Percentiles rank a stretch among this genome's conserved stretches.
These are phyloP conservation scores for Meandrina meandrites DNA, from an alignment of 92 coral and sea anemone species.

Conservation along the genomic window DNA sequence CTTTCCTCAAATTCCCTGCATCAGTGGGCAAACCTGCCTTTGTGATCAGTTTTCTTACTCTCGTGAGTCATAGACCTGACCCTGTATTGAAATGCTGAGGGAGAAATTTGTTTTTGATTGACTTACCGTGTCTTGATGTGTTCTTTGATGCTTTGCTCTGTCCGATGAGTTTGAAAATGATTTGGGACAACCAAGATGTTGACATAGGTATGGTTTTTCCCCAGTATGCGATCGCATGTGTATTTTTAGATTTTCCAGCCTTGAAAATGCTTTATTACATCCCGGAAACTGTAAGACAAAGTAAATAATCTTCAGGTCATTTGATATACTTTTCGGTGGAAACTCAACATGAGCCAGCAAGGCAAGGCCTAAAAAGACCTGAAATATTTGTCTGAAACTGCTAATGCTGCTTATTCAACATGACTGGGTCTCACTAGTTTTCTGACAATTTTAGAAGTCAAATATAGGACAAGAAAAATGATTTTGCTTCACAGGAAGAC, in stretches of 20 bases:
- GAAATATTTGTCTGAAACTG: not conserved
- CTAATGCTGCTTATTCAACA: not conserved
- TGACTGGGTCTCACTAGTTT: not conserved
- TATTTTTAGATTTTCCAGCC: constrained; percentile 93
- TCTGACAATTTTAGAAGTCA: not conserved
- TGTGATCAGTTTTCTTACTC: not conserved
- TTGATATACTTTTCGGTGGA: not conserved
- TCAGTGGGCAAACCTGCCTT: not conserved
- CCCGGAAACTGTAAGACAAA: constrained; percentile 80
- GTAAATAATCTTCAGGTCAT: not conserved
- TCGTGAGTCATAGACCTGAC: not conserved
- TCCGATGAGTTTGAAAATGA: constrained; percentile 98
- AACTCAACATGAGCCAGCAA: not conserved
- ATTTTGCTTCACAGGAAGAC: not conserved
- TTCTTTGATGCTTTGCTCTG: constrained; percentile 97
- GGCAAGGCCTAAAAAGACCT: not conserved
- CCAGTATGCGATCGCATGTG: constrained; percentile 99
- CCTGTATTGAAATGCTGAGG: not conserved
- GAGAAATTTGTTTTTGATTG: constrained; percentile 5
- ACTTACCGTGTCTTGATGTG: constrained; percentile 95
- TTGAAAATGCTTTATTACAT: constrained; percentile 95
- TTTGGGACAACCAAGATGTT: constrained; percentile 91
- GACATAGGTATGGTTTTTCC: constrained; percentile 97
- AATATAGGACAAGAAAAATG: not conserved
- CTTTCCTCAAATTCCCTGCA: not conserved